These are phyloP conservation scores for Drosophila sulfurigaster DNA, from an alignment of 1,140 invertebrate genomes.

Conservation along the genomic window DNA sequence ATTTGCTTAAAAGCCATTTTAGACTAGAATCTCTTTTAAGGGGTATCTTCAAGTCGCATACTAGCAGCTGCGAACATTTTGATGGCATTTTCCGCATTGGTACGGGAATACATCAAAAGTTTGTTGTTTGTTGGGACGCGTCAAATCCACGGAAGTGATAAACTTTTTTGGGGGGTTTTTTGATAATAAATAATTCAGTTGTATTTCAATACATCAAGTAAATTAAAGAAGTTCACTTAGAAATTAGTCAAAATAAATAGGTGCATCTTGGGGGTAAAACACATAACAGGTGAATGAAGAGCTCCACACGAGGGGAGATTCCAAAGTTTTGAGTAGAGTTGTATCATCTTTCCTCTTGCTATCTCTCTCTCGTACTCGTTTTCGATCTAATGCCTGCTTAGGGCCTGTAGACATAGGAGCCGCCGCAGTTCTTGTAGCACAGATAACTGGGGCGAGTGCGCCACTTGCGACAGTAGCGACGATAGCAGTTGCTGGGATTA, in stretches of 20 bases:
- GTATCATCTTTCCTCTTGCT: too few relatives aligned
- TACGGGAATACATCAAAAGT: conserved; percentile 11
- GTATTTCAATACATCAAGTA: conserved; percentile 54
- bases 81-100: neutral
- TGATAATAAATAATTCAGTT: conserved; percentile 55
- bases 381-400: conserved; percentile 16
- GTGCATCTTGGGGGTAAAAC: conserved; percentile 48
- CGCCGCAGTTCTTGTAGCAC: conserved; percentile 69
- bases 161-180: neutral
- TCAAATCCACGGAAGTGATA: conserved; percentile 1
- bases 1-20: neutral
- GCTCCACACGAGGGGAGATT: neutral
- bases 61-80: neutral
- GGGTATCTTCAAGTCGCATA: neutral
- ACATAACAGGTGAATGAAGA: conserved; percentile 27
- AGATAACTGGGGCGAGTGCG: conserved; percentile 66
- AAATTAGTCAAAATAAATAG: conserved; percentile 66
- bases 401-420: conserved; percentile 57
- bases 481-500: conserved; percentile 66
- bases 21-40: neutral
- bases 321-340: neutral
- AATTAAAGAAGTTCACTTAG: conserved; percentile 68
- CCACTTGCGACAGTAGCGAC: conserved; percentile 72
- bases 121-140: neutral
- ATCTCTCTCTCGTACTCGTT: too few relatives aligned